Conservation (phyloP, 2,888 invertebrate genomes). For the Cybosia mesomella region DNA sequence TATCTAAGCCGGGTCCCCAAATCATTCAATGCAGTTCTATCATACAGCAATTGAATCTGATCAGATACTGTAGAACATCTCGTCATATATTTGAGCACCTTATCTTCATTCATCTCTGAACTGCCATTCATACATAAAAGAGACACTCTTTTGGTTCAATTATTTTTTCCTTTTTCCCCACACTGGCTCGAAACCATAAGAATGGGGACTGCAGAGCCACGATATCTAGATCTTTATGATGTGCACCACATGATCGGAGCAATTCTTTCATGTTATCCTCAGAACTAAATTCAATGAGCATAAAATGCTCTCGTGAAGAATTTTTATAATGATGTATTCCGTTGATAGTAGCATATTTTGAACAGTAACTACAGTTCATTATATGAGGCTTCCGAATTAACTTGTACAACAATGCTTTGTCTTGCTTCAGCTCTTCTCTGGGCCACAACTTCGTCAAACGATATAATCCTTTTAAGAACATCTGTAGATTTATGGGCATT, state of each 20-base stretch:
- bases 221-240: slow-evolving; percentile 85
- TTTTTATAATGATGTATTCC: slow-evolving; percentile 89
- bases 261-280: slow-evolving; percentile 84
- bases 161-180: slow-evolving; percentile 63
- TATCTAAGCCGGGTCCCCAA: slow-evolving; percentile 91
- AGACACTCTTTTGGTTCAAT: slow-evolving; percentile 30
- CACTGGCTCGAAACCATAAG: slow-evolving; percentile 89
- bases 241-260: slow-evolving; percentile 85
- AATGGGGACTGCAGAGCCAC: slow-evolving; percentile 90
- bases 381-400: slow-evolving; percentile 90
- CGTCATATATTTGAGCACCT: slow-evolving; percentile 79
- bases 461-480: slow-evolving; percentile 66
- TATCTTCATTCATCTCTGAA: slow-evolving; percentile 70
- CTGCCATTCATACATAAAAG: slow-evolving; percentile 80
- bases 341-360: slow-evolving; percentile 88
- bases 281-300: slow-evolving; percentile 90
- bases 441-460: slow-evolving; percentile 87
- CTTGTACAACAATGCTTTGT: slow-evolving; percentile 91
- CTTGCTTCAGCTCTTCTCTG: slow-evolving; percentile 89
- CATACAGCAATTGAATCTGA: slow-evolving; percentile 89
- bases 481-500: slow-evolving; percentile 70
- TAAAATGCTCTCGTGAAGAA: slow-evolving; percentile 88
- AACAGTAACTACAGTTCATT: slow-evolving; percentile 90
- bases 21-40: slow-evolving; percentile 90
- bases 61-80: slow-evolving; percentile 86